These are phyloP conservation scores for Miltochrista miniata DNA, from an alignment of 2,888 invertebrate species.

Conservation along the genomic window DNA sequence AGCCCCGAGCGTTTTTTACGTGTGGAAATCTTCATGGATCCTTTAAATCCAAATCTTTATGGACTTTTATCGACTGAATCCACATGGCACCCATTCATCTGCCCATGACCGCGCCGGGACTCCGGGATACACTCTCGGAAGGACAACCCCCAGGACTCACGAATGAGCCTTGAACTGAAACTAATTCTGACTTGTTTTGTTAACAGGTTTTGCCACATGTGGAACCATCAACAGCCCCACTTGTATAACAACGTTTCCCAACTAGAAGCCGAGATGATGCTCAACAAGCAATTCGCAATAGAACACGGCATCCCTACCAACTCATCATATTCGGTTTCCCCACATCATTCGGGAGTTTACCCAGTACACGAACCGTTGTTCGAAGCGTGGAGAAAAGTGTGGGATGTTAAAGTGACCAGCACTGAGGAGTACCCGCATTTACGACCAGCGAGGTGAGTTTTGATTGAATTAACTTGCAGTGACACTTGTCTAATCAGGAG, in stretches of 20 bases:
- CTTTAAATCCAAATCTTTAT: no score
- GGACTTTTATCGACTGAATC: no score
- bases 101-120: no score
- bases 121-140: no score
- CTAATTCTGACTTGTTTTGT: background rate
- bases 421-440: conserved; percentile 99
- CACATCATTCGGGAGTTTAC: conserved; percentile 99
- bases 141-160: no score
- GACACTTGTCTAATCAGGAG: no score
- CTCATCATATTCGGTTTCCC: conserved; percentile 97
- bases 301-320: conserved; percentile 93
- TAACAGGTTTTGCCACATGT: conserved; percentile 99
- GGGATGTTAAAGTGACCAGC: conserved; percentile 97
- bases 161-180: no score
- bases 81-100: no score
- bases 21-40: no score
- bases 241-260: conserved; percentile 94
- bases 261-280: conserved; percentile 94
- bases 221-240: conserved; percentile 99
- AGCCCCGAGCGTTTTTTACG: no score
- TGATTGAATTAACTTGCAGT: no score
- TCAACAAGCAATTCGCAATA: conserved; percentile 94
- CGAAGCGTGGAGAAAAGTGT: conserved; percentile 97
- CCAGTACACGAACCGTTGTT: conserved; percentile 98
- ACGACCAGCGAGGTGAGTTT: conserved; percentile 90